Percentiles rank a stretch among this genome's conserved stretches.
phyloP scores from a whole-genome alignment of 2,888 invertebrate species.

The Noctua fimbriata region DNA sequence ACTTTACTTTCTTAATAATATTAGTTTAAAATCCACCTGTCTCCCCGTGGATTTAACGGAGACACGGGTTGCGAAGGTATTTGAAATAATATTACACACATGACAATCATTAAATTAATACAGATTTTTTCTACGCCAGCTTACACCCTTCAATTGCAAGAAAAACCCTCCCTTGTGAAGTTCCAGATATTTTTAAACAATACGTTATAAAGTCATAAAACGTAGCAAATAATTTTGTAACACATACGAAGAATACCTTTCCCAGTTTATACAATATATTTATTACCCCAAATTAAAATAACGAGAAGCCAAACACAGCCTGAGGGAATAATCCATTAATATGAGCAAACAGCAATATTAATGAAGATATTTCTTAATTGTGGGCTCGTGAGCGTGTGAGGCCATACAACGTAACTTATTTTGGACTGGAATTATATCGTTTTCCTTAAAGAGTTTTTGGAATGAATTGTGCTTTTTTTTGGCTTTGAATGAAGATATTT shows the following conservation, averaged over 20 bases:
- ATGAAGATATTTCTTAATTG: slow-evolving; percentile 54
- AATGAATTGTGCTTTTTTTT: background rate
- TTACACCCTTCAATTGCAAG: background rate
- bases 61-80: background rate
- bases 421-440: slow-evolving; percentile 5
- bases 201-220: background rate
- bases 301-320: slow-evolving; percentile 45
- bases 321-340: slow-evolving; percentile 60
- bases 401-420: slow-evolving; percentile 10
- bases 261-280: slow-evolving; percentile 24
- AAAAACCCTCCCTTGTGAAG: background rate
- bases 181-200: background rate
- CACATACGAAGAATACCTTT: background rate
- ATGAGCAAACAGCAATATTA: slow-evolving; percentile 55
- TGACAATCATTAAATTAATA: background rate
- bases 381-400: slow-evolving; percentile 37
- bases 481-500: background rate
- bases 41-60: no score
- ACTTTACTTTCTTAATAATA: background rate
- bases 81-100: background rate
- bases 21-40: no score
- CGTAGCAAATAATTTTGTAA: background rate
- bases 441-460: slow-evolving; percentile 1
- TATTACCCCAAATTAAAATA: slow-evolving; percentile 52
- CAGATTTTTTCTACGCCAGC: background rate